A percentile compares a stretch with the other conserved stretches of the same genome.
phyloP scores from a whole-genome alignment of 2,888 invertebrate species.

The Apeira syringaria region DNA sequence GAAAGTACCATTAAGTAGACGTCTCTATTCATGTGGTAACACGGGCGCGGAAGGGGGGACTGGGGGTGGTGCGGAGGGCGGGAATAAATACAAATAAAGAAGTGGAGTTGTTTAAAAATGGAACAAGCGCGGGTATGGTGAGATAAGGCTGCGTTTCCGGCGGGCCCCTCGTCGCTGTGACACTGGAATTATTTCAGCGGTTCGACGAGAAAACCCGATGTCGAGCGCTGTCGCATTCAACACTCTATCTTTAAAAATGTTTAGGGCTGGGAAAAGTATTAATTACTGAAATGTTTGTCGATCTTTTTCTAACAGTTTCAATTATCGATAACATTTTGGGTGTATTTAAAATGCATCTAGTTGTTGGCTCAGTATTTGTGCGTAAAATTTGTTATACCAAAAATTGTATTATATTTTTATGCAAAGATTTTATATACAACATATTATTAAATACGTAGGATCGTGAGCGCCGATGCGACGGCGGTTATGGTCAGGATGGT shows the following conservation, averaged over 20 bases:
- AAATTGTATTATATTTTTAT: too few species aligned
- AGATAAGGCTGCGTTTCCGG: slow-evolving; percentile 82
- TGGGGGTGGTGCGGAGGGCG: slow-evolving; percentile 42
- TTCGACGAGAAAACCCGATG: slow-evolving; percentile 76
- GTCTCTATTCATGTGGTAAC: slow-evolving; percentile 80
- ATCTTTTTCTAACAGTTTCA: too few species aligned
- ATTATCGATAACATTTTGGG: too few species aligned
- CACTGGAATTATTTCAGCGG: slow-evolving; percentile 78
- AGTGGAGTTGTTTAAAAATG: slow-evolving; percentile 82
- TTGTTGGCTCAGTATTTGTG: too few species aligned
- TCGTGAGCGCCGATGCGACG: too few species aligned
- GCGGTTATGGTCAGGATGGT: too few species aligned
- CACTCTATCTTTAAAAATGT: slow-evolving; percentile 80
- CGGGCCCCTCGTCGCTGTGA: slow-evolving; percentile 62
- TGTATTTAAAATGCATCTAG: too few species aligned
- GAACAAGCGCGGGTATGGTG: slow-evolving; percentile 76
- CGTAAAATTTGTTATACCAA: too few species aligned
- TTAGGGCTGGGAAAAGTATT: slow-evolving; percentile 49
- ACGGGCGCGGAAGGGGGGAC: slow-evolving; percentile 55
- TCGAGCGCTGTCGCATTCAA: slow-evolving; percentile 77
- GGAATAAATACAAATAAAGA: slow-evolving; percentile 79
- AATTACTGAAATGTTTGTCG: too few species aligned
- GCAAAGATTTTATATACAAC: too few species aligned
- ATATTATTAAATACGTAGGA: too few species aligned
- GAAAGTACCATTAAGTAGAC: slow-evolving; percentile 81